These are phyloP conservation scores for Misgurnus anguillicaudatus DNA, from an alignment of 2,113 vertebrate species.

Conservation along the genomic window DNA sequence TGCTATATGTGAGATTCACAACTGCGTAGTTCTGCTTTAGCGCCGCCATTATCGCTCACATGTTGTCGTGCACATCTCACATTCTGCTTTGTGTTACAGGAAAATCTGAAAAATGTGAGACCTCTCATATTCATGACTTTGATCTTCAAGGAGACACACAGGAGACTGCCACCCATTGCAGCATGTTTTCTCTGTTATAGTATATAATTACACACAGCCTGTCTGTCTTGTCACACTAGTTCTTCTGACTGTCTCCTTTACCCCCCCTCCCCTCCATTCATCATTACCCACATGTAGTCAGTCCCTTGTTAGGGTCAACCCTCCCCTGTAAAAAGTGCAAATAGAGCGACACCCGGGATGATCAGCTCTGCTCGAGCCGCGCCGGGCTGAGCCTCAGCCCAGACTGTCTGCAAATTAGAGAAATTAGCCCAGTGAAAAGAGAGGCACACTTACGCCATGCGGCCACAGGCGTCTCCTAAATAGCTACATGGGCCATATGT, in stretches of 20 bases:
- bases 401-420: slow-evolving; percentile 78
- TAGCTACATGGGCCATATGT: slow-evolving; percentile 67
- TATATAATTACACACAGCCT: neutral
- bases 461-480: slow-evolving; percentile 49
- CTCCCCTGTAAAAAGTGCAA: slow-evolving; percentile 37
- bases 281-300: too few relatives aligned
- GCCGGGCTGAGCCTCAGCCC: slow-evolving; percentile 64
- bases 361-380: slow-evolving; percentile 26
- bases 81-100: neutral
- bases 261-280: neutral
- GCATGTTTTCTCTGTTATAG: neutral
- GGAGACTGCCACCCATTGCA: neutral
- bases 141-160: neutral
- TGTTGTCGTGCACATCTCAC: neutral
- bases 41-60: neutral
- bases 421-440: slow-evolving; percentile 76
- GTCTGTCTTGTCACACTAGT: neutral
- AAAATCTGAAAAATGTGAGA: slow-evolving; percentile 1
- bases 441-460: slow-evolving; percentile 54
- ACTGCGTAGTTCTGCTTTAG: too few relatives aligned
- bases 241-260: neutral
- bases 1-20: too few relatives aligned
- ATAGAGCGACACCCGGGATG: neutral
- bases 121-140: neutral
- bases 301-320: neutral